Evolutionary conservation across 2,888 invertebrate genomes (phyloP).

Genomic region (Drosophila kambysellisi): DNA sequence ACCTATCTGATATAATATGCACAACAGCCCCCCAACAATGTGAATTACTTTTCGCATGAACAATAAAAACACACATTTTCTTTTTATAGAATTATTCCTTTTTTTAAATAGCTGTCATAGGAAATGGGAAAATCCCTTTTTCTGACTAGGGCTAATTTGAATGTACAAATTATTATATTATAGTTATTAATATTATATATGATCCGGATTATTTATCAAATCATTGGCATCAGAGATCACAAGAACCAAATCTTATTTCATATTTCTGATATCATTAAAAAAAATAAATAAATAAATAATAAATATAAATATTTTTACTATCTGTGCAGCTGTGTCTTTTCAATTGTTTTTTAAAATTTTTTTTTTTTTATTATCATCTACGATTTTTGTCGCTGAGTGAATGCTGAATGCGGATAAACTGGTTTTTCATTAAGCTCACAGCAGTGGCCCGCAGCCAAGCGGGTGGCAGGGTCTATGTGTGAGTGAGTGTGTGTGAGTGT

Average conservation of each 20-base stretch:
- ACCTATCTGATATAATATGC: slow-evolving; percentile 41
- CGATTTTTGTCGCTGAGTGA: slow-evolving; percentile 57
- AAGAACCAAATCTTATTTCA: not conserved
- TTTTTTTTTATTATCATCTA: slow-evolving; percentile 48
- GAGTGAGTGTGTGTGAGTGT: not conserved
- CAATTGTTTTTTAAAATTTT: slow-evolving; percentile 7
- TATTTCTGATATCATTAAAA: not conserved
- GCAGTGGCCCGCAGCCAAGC: slow-evolving; percentile 31
- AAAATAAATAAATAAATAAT: not conserved
- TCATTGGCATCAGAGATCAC: not conserved
- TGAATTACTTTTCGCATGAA: slow-evolving; percentile 28
- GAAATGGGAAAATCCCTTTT: slow-evolving; percentile 6
- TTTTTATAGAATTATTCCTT: not conserved
- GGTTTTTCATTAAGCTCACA: slow-evolving; percentile 73
- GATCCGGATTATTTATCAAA: not conserved
- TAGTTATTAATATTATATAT: no score
- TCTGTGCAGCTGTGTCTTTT: slow-evolving; percentile 51
- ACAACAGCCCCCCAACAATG: slow-evolving; percentile 16
- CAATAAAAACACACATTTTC: slow-evolving; percentile 7
- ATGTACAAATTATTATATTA: not conserved
- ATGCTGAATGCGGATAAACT: slow-evolving; percentile 60
- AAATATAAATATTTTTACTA: slow-evolving; percentile 44
- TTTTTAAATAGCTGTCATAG: slow-evolving; percentile 1
- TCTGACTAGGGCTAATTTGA: no score
- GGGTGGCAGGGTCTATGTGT: slow-evolving; percentile 19